Percentiles rank a stretch among this genome's conserved stretches.
Conservation (phyloP, 2,113 vertebrate genomes). For the Thalassarche chlororhynchos region DNA sequence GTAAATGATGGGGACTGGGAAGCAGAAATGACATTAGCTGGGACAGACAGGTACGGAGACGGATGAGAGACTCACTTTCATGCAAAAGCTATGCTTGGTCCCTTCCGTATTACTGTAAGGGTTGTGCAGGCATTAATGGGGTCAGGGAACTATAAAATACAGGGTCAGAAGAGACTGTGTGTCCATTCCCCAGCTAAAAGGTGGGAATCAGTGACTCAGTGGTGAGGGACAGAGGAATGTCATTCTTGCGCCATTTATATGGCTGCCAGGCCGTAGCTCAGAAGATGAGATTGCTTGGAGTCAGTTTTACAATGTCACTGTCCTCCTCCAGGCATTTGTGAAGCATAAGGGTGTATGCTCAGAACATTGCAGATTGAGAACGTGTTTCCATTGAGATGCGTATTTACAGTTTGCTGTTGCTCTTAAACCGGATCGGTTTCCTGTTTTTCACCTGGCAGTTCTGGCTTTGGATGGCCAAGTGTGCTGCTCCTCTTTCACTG, state of each 20-base stretch:
- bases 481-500: background rate
- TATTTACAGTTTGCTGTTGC: constrained; percentile 12
- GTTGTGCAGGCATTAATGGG: background rate
- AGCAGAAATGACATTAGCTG: background rate
- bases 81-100: background rate
- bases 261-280: background rate
- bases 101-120: background rate
- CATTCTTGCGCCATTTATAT: constrained; percentile 22
- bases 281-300: constrained; percentile 32
- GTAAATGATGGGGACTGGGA: background rate
- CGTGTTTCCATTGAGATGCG: background rate
- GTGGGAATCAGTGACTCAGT: constrained; percentile 46
- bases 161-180: background rate
- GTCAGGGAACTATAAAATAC: background rate
- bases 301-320: background rate
- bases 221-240: constrained; percentile 11
- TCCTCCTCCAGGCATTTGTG: constrained; percentile 38
- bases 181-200: background rate
- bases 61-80: background rate
- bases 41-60: background rate
- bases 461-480: background rate
- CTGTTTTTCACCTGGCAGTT: constrained; percentile 12
- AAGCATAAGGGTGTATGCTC: constrained; percentile 43
- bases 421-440: background rate
- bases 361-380: constrained; percentile 4